A percentile compares a stretch with the other conserved stretches of the same genome.
Conservation (phyloP, 2,113 vertebrate genomes). For the Amblyopsis rosae region DNA sequence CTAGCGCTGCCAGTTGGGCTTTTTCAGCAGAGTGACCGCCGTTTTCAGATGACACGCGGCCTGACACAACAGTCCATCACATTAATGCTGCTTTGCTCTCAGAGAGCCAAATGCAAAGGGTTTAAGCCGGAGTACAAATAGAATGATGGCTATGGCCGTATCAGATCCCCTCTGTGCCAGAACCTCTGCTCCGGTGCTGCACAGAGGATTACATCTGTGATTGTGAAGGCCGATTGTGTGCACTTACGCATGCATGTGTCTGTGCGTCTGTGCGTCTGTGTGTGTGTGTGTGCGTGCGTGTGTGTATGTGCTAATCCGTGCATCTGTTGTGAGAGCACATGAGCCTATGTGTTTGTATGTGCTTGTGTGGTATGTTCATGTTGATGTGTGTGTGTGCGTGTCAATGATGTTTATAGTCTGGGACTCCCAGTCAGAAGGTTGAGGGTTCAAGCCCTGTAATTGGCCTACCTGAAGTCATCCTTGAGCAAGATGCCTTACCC, state of each 20-base stretch:
- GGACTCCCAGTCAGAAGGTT: too few species aligned
- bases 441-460: too few species aligned
- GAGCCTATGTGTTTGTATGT: slow-evolving; percentile 3
- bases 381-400: slow-evolving; percentile 1
- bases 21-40: too few species aligned
- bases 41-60: background rate
- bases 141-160: slow-evolving; percentile 38
- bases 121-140: slow-evolving; percentile 45
- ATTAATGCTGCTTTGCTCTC: too few species aligned
- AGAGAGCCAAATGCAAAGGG: slow-evolving; percentile 34
- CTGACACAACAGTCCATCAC: slow-evolving; percentile 18
- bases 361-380: background rate
- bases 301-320: background rate
- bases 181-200: slow-evolving; percentile 21
- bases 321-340: background rate
- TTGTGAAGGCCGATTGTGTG: slow-evolving; percentile 41
- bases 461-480: too few species aligned
- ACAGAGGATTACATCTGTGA: slow-evolving; percentile 47
- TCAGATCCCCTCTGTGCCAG: slow-evolving; percentile 38
- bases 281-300: background rate
- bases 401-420: background rate
- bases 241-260: background rate
- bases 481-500: too few species aligned
- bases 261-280: background rate
- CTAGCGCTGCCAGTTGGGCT: too few species aligned